Evolutionary conservation across 35 echinoderm and acorn worm species (phyloP).

Genomic region (Apostichopus japonicus): DNA sequence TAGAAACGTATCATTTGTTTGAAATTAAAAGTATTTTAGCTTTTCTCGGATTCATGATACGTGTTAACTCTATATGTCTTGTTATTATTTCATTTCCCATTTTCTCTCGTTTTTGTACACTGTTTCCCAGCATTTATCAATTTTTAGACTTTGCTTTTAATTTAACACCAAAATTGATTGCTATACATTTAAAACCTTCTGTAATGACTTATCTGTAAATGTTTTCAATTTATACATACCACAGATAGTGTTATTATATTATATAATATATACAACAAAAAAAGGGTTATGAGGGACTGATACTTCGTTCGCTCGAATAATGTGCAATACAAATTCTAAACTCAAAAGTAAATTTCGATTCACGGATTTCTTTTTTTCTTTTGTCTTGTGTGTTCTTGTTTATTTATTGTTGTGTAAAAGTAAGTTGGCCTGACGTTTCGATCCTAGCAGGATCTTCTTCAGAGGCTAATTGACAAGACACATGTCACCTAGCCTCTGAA

Average conservation of each 20-base stretch:
- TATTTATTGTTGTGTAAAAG: too few relatives aligned
- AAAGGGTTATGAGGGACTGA: background rate
- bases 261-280: background rate
- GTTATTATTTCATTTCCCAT: background rate
- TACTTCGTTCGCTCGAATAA: constrained; percentile 35
- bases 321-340: constrained; percentile 51
- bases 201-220: constrained; percentile 7
- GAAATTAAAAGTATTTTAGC: too few relatives aligned
- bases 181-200: background rate
- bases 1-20: too few relatives aligned
- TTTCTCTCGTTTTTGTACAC: background rate
- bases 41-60: background rate
- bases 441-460: too few relatives aligned
- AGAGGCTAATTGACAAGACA: too few relatives aligned
- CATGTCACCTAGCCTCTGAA: too few relatives aligned
- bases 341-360: background rate
- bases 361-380: background rate
- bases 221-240: constrained; percentile 55
- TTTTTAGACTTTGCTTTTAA: constrained; percentile 1
- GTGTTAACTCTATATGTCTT: background rate
- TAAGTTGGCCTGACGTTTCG: too few relatives aligned
- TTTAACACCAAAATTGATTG: background rate
- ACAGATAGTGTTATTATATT: constrained; percentile 25
- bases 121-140: background rate
- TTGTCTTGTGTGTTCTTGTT: background rate